These are phyloP conservation scores for Hydractinia symbiolongicarpus DNA, from an alignment of 30 jellyfish, hydroid and myxozoan genomes.

Conservation along the genomic window DNA sequence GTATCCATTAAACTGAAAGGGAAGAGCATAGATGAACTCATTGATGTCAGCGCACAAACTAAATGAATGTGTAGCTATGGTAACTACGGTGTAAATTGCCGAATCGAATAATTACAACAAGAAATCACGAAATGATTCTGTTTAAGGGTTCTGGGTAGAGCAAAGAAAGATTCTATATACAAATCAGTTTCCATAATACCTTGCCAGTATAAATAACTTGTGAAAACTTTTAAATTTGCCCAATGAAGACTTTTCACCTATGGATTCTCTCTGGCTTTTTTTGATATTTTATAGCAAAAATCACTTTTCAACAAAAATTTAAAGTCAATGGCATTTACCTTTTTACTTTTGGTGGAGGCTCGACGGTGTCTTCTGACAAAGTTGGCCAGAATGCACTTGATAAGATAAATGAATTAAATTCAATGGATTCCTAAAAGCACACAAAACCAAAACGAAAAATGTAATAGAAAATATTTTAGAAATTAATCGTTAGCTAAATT, in stretches of 20 bases:
- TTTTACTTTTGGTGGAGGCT: constrained; percentile 32
- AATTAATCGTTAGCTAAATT: not conserved
- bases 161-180: no score
- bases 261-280: no score
- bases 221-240: no score
- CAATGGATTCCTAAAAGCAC: constrained; percentile 20
- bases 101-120: no score
- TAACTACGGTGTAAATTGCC: no score
- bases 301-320: not conserved
- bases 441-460: not conserved
- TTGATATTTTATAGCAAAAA: not conserved
- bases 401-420: constrained; percentile 73
- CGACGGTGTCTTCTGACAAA: constrained; percentile 67
- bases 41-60: no score
- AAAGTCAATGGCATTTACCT: not conserved
- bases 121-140: no score
- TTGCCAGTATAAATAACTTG: no score
- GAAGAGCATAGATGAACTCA: not conserved
- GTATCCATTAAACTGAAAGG: constrained; percentile 39
- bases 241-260: no score
- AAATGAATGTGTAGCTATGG: no score
- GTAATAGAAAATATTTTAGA: not conserved
- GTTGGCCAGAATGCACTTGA: constrained; percentile 92
- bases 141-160: no score
- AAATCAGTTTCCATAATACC: no score